Evolutionary conservation across 2,113 vertebrate species (phyloP).

Genomic region (Hippocampus abdominalis): DNA sequence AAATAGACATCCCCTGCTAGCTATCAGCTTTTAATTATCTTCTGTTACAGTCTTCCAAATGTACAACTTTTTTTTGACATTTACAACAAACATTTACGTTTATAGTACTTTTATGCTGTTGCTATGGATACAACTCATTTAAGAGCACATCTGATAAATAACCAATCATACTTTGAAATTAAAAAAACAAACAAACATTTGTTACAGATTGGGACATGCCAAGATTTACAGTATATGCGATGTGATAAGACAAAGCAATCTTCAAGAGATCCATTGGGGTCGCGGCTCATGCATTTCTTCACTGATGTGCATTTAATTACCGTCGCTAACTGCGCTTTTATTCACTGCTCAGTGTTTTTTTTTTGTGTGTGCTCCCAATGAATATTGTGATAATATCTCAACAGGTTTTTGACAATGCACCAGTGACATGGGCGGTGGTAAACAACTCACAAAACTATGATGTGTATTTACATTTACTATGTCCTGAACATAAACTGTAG

Average conservation of each 20-base stretch:
- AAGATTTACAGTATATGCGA: background rate
- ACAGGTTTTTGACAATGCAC: background rate
- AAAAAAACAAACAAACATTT: constrained; percentile 13
- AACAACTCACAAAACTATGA: background rate
- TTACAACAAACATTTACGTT: constrained; percentile 74
- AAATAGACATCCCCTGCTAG: constrained; percentile 40
- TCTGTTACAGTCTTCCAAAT: constrained; percentile 73
- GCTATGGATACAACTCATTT: constrained; percentile 63
- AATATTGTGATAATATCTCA: background rate
- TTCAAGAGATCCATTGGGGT: background rate
- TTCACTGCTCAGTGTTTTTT: background rate
- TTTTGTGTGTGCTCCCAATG: background rate
- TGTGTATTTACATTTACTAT: background rate
- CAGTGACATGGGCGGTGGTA: background rate
- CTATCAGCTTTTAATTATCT: constrained; percentile 72
- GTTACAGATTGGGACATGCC: background rate
- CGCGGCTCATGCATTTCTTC: background rate
- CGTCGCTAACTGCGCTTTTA: background rate
- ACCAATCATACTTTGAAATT: constrained; percentile 59
- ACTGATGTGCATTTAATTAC: background rate
- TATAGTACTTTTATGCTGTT: constrained; percentile 66
- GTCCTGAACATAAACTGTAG: background rate
- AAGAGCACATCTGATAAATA: constrained; percentile 72
- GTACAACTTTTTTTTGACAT: constrained; percentile 75
- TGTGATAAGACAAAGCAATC: background rate